A percentile compares a stretch with the other conserved stretches of the same genome.
phyloP scores from a whole-genome alignment of 2,797 vertebrate genomes.

The Chelon labrosus region DNA sequence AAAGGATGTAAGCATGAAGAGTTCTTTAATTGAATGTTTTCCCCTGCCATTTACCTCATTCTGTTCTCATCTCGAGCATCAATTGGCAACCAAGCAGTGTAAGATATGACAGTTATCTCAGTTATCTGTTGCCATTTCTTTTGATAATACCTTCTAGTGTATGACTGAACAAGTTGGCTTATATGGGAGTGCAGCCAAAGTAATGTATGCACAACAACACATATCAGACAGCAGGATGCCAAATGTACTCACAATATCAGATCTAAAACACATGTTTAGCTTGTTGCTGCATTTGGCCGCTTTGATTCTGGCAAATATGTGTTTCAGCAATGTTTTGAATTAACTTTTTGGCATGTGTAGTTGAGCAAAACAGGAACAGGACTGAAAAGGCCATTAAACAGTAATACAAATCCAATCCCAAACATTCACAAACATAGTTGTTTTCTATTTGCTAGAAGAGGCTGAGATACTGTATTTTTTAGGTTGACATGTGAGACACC shows the following conservation, averaged over 20 bases:
- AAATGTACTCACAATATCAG: conserved; percentile 32
- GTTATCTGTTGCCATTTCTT: background rate
- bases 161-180: conserved; percentile 31
- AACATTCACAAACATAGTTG: background rate
- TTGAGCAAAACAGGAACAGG: conserved; percentile 23
- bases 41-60: background rate
- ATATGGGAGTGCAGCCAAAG: conserved; percentile 16
- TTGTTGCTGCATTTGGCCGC: conserved; percentile 21
- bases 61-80: conserved; percentile 2
- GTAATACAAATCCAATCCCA: background rate
- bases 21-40: background rate
- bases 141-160: conserved; percentile 9
- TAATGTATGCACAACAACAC: conserved; percentile 38
- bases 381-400: conserved; percentile 6
- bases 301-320: conserved; percentile 22
- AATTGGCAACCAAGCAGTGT: background rate
- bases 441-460: background rate
- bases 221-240: conserved; percentile 27
- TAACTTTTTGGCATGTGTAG: conserved; percentile 2
- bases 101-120: conserved; percentile 20
- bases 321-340: conserved; percentile 30
- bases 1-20: background rate
- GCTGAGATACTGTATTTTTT: background rate
- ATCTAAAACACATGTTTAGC: conserved; percentile 34
- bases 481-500: background rate